Percentiles rank a stretch among this genome's conserved stretches.
These are phyloP conservation scores for Menidia beryllina DNA, from an alignment of 2,113 vertebrate species.

Conservation along the genomic window DNA sequence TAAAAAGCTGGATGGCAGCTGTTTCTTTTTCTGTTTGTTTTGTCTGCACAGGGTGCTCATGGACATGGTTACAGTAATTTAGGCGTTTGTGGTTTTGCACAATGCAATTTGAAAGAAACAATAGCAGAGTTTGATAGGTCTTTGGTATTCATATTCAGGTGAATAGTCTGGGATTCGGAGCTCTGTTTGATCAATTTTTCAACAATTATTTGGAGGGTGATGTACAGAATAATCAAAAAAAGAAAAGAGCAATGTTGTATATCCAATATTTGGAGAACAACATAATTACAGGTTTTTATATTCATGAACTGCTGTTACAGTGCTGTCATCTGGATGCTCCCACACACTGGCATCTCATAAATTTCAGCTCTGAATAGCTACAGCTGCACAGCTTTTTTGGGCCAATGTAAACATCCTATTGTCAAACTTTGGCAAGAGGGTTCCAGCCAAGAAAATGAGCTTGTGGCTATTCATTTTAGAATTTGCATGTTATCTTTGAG, in stretches of 20 bases:
- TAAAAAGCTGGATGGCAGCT: neutral
- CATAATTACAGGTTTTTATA: neutral
- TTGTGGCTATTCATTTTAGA: no score
- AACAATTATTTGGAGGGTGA: no score
- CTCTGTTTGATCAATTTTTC: neutral
- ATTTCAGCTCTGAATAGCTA: no score
- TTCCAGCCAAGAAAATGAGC: no score
- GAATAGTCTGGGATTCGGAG: neutral
- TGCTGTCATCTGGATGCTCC: no score
- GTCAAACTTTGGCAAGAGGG: no score
- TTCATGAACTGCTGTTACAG: neutral
- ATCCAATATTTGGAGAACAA: neutral
- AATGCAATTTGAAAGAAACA: neutral
- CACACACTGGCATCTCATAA: no score
- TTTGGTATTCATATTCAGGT: neutral
- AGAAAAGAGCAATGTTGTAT: neutral
- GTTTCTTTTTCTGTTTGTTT: neutral
- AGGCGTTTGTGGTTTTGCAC: neutral
- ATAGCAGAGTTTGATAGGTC: neutral
- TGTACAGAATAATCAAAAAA: neutral
- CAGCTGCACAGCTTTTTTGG: no score
- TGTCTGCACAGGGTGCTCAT: neutral
- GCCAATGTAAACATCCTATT: no score
- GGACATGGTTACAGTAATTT: neutral
- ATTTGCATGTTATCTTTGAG: no score